Evolutionary conservation across 1,140 invertebrate genomes (phyloP).

Genomic region (Steinernema feltiae): DNA sequence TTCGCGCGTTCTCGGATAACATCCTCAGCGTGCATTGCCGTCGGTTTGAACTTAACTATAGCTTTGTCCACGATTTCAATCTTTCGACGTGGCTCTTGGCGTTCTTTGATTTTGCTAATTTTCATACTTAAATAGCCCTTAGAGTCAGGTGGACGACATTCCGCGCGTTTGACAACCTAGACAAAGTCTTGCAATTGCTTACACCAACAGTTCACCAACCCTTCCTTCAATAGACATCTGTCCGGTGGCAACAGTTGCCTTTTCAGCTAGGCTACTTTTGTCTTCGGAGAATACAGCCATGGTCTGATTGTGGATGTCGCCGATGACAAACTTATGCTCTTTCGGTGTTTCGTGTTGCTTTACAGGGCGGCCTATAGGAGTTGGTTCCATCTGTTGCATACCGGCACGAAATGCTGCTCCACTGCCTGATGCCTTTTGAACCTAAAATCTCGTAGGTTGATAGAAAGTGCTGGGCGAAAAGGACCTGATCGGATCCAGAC

Average conservation of each 20-base stretch:
- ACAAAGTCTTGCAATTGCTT: not conserved
- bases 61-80: conserved; percentile 55
- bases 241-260: conserved; percentile 6
- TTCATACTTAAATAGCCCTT: conserved; percentile 39
- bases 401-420: no score
- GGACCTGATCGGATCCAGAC: no score
- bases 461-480: no score
- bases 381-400: no score
- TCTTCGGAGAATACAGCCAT: not conserved
- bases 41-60: conserved; percentile 58
- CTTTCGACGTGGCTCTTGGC: conserved; percentile 57
- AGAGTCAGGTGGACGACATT: conserved; percentile 33
- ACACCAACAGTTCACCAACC: not conserved
- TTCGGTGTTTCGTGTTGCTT: not conserved
- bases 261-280: not conserved
- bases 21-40: conserved; percentile 54
- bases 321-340: not conserved
- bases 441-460: no score
- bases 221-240: conserved; percentile 30
- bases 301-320: not conserved
- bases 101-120: conserved; percentile 36
- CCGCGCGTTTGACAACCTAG: conserved; percentile 35
- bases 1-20: conserved; percentile 55
- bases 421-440: no score
- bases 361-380: no score